Evolutionary conservation across 1,140 invertebrate genomes (phyloP).

Genomic region (Meloidogyne chitwoodi): DNA sequence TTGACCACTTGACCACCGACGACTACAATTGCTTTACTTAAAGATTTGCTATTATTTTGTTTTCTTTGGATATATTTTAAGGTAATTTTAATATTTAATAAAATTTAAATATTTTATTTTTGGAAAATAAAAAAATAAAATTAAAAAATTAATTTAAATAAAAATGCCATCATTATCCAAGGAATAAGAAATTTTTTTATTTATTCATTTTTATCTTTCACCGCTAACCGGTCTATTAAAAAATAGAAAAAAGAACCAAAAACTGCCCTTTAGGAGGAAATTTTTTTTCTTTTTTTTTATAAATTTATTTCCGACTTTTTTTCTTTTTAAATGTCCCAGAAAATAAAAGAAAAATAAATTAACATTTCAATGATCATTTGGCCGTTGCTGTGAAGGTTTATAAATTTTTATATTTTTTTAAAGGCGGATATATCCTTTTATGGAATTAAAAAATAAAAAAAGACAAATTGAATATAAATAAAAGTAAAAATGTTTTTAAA

Average conservation of each 20-base stretch:
- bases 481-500: too few species aligned
- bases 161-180: background rate
- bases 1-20: too few species aligned
- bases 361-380: background rate
- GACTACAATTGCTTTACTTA: too few species aligned
- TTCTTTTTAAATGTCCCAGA: background rate
- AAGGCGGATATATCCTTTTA: background rate
- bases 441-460: too few species aligned
- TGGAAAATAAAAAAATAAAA: too few species aligned
- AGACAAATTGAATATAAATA: too few species aligned
- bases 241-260: background rate
- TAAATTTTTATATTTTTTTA: background rate
- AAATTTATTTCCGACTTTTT: background rate
- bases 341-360: background rate
- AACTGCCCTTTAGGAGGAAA: background rate
- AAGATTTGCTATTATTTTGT: too few species aligned
- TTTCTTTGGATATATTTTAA: too few species aligned
- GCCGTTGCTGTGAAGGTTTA: background rate
- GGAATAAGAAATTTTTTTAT: background rate
- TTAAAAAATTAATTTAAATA: background rate
- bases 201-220: background rate
- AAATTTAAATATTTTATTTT: too few species aligned
- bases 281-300: too few species aligned
- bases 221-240: background rate
- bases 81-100: too few species aligned